Base-by-base conservation (phyloP, 2,113 vertebrate genomes). In the Actenoides lindsayi region DNA sequence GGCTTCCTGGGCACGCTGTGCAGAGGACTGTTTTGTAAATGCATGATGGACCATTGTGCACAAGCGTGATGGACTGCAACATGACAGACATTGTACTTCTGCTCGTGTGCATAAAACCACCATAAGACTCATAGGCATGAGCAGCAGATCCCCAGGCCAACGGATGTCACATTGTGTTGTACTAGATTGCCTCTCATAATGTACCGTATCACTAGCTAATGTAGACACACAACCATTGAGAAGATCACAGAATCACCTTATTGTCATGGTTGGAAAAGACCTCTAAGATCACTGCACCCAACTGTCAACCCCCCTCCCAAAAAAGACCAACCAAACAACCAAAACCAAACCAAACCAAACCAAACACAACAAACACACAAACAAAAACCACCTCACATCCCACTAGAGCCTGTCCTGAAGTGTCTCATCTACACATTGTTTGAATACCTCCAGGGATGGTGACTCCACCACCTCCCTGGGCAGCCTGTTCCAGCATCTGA, bases 81-180 rank as follows among this genome's bases (percentile, higher is more conserved):
- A 0, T 65, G 67, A 77, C 46, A 48, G 25, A 65, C 5, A 3
- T 5, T 16, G 30, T 33, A 30, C 44, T 13, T 42, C 44, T 33
- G 11, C 31, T 67, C 0, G 2, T 27, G 46, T 30, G 23, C 31
- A 56, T 23, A 83, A 62, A 87, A 50, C 13, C 70, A 76, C 25
- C 24, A n/a, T 27, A n/a, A 42, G 35, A 73, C 27, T 71, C 6
- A 0, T 1, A 65, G 9, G 13, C 15, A 9, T 23, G 27, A 86
- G 44, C 30, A 71, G 53, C 37, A 65, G 28, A n/a, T 71, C 30
- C 39, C 13, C 1, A 0, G 59, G 59, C 19, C 33, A 68, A 48
- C 0, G 2, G 16, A 30, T 1, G 0, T 35, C 33, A 67, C 23
- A 50, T 16, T 0, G 1, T 16, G 46, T 60, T 4, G 2, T n/a